Evolutionary conservation across 2,797 vertebrate genomes (phyloP), one percentile per base, ranked within the genome.

Genomic region (Erpetoichthys calabaricus): DNA sequence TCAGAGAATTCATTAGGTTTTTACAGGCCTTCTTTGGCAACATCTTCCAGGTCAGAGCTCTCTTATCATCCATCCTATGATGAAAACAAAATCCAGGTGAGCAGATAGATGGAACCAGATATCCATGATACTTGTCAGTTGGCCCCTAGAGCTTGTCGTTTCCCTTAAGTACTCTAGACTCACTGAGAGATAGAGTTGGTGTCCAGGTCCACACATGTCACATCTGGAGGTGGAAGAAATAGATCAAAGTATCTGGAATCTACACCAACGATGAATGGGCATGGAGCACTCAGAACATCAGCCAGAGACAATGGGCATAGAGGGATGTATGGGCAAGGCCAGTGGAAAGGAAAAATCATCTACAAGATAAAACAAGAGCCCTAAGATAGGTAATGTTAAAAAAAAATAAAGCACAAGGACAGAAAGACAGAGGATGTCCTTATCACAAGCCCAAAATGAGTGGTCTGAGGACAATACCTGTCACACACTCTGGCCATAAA

Each of bases 321-420:
- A 54, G 96, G 96, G 69, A 99, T 93, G 73, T 99, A 99, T 0
- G 96, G 96, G 67, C 96, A 99, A 0, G 94, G 95, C 96, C 95
- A 98, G 60, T 99, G 95, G 79, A 99, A 99, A 58, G 96, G 96
- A 72, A 99, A 99, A 58, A 99, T 99, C 93, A 99, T 95, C 96
- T 99, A 71, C 49, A 43, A 45, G n/a, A 55, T 47, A 8, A 64
- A 65, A 42, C 46, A 49, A 25, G 25, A 25, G 1, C 57, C 25
- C 25, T 25, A 25, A 25, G 25, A 25, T 25, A 25, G 25, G 25
- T 25, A 25, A 25, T 25, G 25, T 25, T 25, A 25, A 25, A 25
- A 25, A 25, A 25, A 25, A 25, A 25, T 25, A 25, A 25, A 25
- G 25, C 25, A 25, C 25, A 25, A 25, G 25, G 25, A 25, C 25